These are phyloP conservation scores for Taeniopygia guttata DNA, from an alignment of 2,797 vertebrate species.

Conservation along the genomic window DNA sequence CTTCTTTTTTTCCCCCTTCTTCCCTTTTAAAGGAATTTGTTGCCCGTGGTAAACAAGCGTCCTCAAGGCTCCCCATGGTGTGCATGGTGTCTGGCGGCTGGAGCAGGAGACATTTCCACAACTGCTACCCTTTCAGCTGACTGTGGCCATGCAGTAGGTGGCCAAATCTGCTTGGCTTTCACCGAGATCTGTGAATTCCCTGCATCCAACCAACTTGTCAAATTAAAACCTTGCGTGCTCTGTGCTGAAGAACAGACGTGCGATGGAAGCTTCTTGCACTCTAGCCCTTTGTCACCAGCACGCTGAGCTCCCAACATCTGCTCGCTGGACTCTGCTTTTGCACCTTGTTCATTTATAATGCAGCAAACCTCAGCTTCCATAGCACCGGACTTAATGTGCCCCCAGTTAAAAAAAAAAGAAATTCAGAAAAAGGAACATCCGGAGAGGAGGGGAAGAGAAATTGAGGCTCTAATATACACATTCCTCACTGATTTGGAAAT, in stretches of 20 bases:
- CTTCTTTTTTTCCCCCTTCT: background rate
- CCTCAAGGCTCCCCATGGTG: background rate
- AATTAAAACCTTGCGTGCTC: slow-evolving; percentile 59
- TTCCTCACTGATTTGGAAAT: slow-evolving; percentile 58
- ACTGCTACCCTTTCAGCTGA: slow-evolving; percentile 61
- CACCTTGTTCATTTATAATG: slow-evolving; percentile 64
- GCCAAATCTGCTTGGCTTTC: slow-evolving; percentile 68
- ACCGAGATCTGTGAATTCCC: slow-evolving; percentile 63
- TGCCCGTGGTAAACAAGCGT: background rate
- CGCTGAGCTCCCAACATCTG: slow-evolving; percentile 66
- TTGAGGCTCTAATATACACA: slow-evolving; percentile 29
- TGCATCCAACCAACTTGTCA: slow-evolving; percentile 72
- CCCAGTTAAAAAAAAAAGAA: background rate
- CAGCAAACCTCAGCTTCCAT: slow-evolving; percentile 7
- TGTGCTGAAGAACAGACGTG: slow-evolving; percentile 46
- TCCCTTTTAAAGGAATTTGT: slow-evolving; percentile 28
- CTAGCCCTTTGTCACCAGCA: slow-evolving; percentile 69
- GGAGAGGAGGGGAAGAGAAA: background rate
- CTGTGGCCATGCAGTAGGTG: slow-evolving; percentile 55
- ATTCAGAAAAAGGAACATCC: background rate
- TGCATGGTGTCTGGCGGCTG: slow-evolving; percentile 25
- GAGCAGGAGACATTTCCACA: slow-evolving; percentile 32
- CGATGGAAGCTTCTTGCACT: slow-evolving; percentile 47
- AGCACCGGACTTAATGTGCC: background rate
- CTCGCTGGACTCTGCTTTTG: slow-evolving; percentile 33